phyloP scores from a whole-genome alignment of 2,888 invertebrate genomes.

The Bugula neritina region DNA sequence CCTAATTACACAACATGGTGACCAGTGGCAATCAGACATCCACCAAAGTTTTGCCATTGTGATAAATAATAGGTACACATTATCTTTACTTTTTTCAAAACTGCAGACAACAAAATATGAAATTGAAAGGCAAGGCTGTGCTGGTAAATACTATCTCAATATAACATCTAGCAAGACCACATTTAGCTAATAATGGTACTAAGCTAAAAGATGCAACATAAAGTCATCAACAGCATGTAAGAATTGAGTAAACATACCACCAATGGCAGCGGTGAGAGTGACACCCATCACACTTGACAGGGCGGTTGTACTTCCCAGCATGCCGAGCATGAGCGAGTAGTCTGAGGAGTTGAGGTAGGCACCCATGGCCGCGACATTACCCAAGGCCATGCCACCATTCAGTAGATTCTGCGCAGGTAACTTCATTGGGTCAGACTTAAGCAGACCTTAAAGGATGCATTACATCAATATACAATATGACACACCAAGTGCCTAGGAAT shows the following conservation, averaged over 20 bases:
- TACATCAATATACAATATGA: neutral
- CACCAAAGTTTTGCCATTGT: too few species aligned
- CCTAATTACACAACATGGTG: conserved; percentile 56
- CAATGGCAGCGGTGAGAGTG: conserved; percentile 80
- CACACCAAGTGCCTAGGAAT: too few species aligned
- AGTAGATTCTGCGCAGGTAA: conserved; percentile 75
- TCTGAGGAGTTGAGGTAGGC: conserved; percentile 64
- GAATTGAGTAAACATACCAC: too few species aligned
- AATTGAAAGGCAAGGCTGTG: too few species aligned
- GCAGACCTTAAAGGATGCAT: conserved; percentile 55
- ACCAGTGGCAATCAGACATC: too few species aligned
- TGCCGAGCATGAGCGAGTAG: conserved; percentile 65
- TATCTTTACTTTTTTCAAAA: too few species aligned
- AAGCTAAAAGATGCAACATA: too few species aligned
- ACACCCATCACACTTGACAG: conserved; percentile 77
- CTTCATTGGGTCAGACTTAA: conserved; percentile 73
- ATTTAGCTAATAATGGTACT: neutral
- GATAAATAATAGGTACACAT: too few species aligned
- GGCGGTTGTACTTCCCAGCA: conserved; percentile 69
- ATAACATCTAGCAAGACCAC: neutral
- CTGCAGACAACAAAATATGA: too few species aligned
- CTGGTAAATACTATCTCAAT: too few species aligned
- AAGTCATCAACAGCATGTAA: too few species aligned
- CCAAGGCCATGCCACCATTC: conserved; percentile 65
- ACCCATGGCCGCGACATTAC: conserved; percentile 69